These are phyloP conservation scores for Nomada fabriciana DNA, from an alignment of 2,888 invertebrate genomes.

Conservation along the genomic window DNA sequence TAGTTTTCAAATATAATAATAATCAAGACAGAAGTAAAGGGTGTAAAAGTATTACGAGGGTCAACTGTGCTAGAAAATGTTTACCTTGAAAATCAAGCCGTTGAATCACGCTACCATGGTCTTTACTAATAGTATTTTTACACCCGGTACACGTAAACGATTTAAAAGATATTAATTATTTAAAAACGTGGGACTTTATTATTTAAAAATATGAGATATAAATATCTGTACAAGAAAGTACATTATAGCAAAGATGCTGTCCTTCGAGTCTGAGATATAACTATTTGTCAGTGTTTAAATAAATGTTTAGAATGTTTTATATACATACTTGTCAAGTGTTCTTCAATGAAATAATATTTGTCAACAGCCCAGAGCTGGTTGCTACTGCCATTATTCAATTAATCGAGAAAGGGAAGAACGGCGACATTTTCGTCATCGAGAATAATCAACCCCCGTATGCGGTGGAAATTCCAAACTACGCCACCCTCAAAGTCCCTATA, in stretches of 20 bases:
- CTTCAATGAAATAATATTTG: not conserved
- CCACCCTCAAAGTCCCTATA: slow-evolving; percentile 46
- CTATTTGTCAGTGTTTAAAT: not conserved
- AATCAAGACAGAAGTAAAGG: no score
- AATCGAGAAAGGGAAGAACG: slow-evolving; percentile 73
- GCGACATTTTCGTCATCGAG: slow-evolving; percentile 74
- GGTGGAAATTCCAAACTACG: slow-evolving; percentile 61
- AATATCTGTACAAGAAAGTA: not conserved
- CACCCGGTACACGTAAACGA: no score
- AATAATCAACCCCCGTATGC: slow-evolving; percentile 72
- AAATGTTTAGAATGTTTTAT: not conserved
- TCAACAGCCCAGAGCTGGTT: slow-evolving; percentile 73
- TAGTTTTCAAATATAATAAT: no score
- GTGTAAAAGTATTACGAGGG: no score
- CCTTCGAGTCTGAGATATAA: no score
- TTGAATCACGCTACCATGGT: no score
- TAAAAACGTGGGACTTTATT: no score
- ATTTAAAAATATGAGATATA: not conserved
- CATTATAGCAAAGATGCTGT: not conserved
- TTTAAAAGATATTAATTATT: no score
- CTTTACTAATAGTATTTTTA: no score
- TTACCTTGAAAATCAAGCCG: no score
- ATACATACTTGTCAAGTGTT: no score
- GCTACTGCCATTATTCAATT: slow-evolving; percentile 74
- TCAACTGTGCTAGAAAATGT: no score